Evolutionary conservation across 2,888 invertebrate species (phyloP), one percentile per base, ranked within the genome.

Genomic region (Andricus quercusramuli): DNA sequence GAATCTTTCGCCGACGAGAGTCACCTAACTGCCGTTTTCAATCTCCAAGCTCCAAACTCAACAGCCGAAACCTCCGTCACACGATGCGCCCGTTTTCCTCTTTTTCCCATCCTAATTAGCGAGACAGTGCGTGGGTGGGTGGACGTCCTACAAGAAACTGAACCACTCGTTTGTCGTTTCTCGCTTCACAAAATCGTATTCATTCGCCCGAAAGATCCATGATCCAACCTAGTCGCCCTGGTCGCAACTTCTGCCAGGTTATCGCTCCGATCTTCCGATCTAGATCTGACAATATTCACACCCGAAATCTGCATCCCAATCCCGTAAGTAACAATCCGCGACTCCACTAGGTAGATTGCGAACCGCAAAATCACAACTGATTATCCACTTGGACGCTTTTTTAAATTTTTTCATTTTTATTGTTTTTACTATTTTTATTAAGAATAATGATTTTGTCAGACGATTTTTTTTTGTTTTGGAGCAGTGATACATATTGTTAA

Each of bases 61-160:
- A 59, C 68, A 78, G 77, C 80, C 81, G 83, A 84, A 84, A 85
- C 81, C 79, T 81, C 80, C 82, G 80, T 80, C 79, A 82, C 82
- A 87, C 84, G 86, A 88, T 86, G 84, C 85, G 85, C 84, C 82
- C 86, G 81, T 83, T 84, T 76, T 78, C 83, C 83, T 82, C 51
- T 51, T 41, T 79, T 74, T 86, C 85, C 86, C 83, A 85, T 88
- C 84, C 85, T 87, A 85, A 84, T 85, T 87, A 89, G 89, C 89
- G 89, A 90, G 89, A 87, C 86, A 87, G 90, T 90, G 90, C 89
- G 90, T 90, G 90, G 90, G 90, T 90, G 90, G 88, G 89, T 90
- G 88, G 88, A 86, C 88, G 86, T 88, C 88, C 86, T 80, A 77
- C 83, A 78, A 84, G 83, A 47, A 15, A 80, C 77, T 68, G 37